Conservation (phyloP, 2,113 vertebrate genomes). For the Alligator sinensis region DNA sequence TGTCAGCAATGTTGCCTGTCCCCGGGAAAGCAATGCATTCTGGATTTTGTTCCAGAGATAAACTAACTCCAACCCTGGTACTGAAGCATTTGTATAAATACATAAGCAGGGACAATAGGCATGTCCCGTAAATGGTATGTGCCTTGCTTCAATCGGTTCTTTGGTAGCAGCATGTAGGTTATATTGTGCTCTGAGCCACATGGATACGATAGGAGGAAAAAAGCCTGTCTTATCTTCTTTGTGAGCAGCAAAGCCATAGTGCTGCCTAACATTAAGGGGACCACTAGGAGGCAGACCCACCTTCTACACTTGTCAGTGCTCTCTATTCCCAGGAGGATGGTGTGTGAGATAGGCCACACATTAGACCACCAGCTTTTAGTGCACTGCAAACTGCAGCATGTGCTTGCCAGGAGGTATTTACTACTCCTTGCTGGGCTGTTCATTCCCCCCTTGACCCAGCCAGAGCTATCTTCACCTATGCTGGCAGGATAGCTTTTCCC, state of each 20-base stretch:
- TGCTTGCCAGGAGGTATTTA: not conserved
- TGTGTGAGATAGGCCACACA: not conserved
- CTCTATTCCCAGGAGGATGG: rapidly evolving
- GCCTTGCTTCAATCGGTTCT: not conserved
- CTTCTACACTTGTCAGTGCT: rapidly evolving
- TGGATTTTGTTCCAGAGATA: rapidly evolving
- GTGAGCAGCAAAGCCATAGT: not conserved
- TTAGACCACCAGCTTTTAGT: not conserved
- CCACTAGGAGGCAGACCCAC: not conserved
- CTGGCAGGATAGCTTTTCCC: not conserved
- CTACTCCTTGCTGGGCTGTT: not conserved
- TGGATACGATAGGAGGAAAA: not conserved
- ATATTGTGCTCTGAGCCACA: not conserved
- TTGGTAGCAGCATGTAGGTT: not conserved
- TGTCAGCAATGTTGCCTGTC: rapidly evolving
- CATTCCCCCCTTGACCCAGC: not conserved
- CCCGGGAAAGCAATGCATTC: not conserved
- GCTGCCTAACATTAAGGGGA: not conserved
- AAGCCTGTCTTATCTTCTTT: not conserved
- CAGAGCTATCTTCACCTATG: rapidly evolving
- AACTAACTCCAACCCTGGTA: not conserved
- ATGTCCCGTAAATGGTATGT: not conserved
- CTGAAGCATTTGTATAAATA: rapidly evolving
- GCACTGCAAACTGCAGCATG: rapidly evolving
- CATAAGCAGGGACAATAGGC: rapidly evolving